Percentiles rank a stretch among this genome's conserved stretches.
Evolutionary conservation across 2,797 vertebrate species (phyloP).

Genomic region (Pangasius larnaudii): DNA sequence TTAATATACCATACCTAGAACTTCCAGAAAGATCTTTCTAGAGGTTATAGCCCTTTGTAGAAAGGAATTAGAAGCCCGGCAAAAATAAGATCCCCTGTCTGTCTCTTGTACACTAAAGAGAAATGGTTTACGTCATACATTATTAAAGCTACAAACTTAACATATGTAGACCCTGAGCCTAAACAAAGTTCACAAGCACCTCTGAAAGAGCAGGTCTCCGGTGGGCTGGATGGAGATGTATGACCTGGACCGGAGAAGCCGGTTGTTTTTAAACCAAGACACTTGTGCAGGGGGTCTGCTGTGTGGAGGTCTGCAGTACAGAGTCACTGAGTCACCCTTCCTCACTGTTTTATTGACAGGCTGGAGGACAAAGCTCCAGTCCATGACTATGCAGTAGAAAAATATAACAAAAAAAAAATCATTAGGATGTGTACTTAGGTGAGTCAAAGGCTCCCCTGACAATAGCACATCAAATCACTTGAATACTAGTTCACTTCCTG

Average conservation of each 20-base stretch:
- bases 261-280: constrained; percentile 78
- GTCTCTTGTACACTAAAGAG: constrained; percentile 68
- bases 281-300: constrained; percentile 71
- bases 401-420: neutral
- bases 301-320: constrained; percentile 73
- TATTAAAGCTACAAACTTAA: neutral
- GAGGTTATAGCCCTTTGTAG: constrained; percentile 73
- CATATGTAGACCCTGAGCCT: neutral
- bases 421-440: neutral
- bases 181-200: constrained; percentile 58
- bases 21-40: constrained; percentile 66
- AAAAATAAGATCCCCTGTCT: constrained; percentile 76
- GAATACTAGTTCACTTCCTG: neutral
- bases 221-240: constrained; percentile 58
- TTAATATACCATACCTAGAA: constrained; percentile 67
- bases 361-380: constrained; percentile 73
- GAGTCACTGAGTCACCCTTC: constrained; percentile 66
- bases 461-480: neutral
- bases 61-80: constrained; percentile 72
- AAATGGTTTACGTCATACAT: constrained; percentile 31
- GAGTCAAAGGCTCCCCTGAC: neutral
- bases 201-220: constrained; percentile 76
- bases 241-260: constrained; percentile 55
- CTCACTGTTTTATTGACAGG: constrained; percentile 69
- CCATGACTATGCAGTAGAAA: constrained; percentile 71